Conservation (phyloP, 2,797 vertebrate genomes). For the Clarias fuscus region DNA sequence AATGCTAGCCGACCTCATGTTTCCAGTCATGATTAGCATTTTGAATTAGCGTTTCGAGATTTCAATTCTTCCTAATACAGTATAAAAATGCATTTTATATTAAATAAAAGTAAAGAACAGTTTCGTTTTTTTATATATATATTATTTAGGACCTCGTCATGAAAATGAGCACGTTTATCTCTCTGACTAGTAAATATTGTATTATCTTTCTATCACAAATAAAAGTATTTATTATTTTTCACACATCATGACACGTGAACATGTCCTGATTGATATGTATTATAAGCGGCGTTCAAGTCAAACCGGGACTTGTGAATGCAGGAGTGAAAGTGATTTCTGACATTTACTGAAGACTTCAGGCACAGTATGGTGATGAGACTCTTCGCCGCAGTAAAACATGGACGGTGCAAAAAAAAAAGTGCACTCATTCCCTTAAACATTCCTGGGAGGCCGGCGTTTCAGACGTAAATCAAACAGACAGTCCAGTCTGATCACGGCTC, state of each 20-base stretch:
- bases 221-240: not conserved
- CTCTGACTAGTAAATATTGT: not conserved
- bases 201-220: not conserved
- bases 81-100: conserved; percentile 31
- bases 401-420: too few species aligned
- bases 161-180: not conserved
- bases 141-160: not conserved
- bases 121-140: not conserved
- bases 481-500: too few species aligned
- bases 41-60: conserved; percentile 35
- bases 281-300: too few species aligned
- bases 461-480: too few species aligned
- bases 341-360: too few species aligned
- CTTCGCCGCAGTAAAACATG: too few species aligned
- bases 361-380: too few species aligned
- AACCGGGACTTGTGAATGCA: too few species aligned
- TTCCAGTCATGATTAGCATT: not conserved
- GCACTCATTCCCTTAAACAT: too few species aligned
- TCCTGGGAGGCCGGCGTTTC: too few species aligned
- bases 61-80: not conserved
- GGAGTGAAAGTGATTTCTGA: too few species aligned
- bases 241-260: not conserved
- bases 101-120: conserved; percentile 32
- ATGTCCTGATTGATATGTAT: not conserved
- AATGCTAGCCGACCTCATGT: not conserved